These are phyloP conservation scores for Pocillopora meandrina DNA, from an alignment of 92 coral and sea anemone species.

Conservation along the genomic window DNA sequence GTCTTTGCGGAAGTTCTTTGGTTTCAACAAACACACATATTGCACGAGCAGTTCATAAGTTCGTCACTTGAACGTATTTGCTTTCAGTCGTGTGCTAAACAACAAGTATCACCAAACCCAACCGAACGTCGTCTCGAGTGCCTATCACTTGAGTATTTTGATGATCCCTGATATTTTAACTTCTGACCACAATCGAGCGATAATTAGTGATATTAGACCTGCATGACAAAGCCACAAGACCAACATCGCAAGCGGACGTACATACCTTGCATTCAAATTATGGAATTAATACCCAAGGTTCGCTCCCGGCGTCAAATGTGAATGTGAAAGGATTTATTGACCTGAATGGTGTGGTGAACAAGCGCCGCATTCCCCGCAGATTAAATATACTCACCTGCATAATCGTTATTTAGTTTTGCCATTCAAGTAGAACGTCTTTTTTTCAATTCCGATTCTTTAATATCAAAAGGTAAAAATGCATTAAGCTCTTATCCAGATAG, in stretches of 20 bases:
- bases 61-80: slow-evolving; percentile 48
- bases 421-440: slow-evolving; percentile 25
- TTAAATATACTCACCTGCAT: background rate
- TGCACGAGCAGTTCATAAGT: slow-evolving; percentile 10
- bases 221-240: slow-evolving; percentile 19
- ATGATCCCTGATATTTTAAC: slow-evolving; percentile 37
- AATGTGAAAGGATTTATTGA: slow-evolving; percentile 5
- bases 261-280: slow-evolving; percentile 20
- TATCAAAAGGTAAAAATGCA: slow-evolving; percentile 10
- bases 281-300: background rate
- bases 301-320: slow-evolving; percentile 31
- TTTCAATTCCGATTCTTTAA: slow-evolving; percentile 11
- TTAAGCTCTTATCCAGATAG: slow-evolving; percentile 20
- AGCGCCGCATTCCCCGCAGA: slow-evolving; percentile 5
- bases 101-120: slow-evolving; percentile 22
- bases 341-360: slow-evolving; percentile 1
- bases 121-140: slow-evolving; percentile 14
- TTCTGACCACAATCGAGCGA: slow-evolving; percentile 16
- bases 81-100: slow-evolving; percentile 45
- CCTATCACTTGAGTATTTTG: slow-evolving; percentile 12
- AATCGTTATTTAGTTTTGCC: slow-evolving; percentile 6
- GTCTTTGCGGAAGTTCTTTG: background rate
- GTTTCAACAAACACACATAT: slow-evolving; percentile 46
- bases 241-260: slow-evolving; percentile 19
- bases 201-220: slow-evolving; percentile 25